Conservation (phyloP, 2,888 invertebrate genomes). For the Microplitis manilae region DNA sequence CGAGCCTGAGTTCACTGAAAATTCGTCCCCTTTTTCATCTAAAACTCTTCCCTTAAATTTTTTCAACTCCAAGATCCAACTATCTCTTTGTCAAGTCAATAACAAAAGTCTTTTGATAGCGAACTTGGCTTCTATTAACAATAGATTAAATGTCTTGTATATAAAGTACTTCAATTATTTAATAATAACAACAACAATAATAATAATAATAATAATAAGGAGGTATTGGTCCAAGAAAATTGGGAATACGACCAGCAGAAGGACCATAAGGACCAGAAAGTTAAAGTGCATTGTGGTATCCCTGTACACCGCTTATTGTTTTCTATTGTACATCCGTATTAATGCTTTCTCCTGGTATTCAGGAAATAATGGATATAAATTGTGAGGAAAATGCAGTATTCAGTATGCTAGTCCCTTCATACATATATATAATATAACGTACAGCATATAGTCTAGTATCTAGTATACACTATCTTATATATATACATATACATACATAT, state of each 20-base stretch:
- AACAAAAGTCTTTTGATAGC: neutral
- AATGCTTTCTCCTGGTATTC: constrained; percentile 37
- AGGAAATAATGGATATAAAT: constrained; percentile 41
- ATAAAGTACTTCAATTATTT: constrained; percentile 2
- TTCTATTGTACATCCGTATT: constrained; percentile 38
- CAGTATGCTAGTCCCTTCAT: constrained; percentile 20
- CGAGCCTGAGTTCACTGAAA: too few relatives aligned
- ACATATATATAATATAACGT: neutral
- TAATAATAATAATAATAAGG: neutral
- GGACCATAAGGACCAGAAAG: neutral
- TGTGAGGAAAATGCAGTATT: constrained; percentile 37
- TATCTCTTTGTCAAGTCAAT: neutral
- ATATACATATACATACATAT: too few relatives aligned
- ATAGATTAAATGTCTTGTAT: constrained; percentile 8
- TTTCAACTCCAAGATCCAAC: neutral
- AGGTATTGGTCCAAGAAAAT: constrained; percentile 6
- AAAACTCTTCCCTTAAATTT: constrained; percentile 3
- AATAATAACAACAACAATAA: neutral
- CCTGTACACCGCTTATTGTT: constrained; percentile 37
- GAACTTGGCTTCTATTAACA: neutral
- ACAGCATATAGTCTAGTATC: too few relatives aligned
- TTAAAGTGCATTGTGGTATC: constrained; percentile 35
- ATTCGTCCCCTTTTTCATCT: neutral
- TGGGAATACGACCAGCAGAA: constrained; percentile 4
- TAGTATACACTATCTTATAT: too few relatives aligned